Evolutionary conservation across 2,888 invertebrate genomes (phyloP), one percentile per base, ranked within the genome.

Genomic region (Rhamphomyia laevipes): DNA sequence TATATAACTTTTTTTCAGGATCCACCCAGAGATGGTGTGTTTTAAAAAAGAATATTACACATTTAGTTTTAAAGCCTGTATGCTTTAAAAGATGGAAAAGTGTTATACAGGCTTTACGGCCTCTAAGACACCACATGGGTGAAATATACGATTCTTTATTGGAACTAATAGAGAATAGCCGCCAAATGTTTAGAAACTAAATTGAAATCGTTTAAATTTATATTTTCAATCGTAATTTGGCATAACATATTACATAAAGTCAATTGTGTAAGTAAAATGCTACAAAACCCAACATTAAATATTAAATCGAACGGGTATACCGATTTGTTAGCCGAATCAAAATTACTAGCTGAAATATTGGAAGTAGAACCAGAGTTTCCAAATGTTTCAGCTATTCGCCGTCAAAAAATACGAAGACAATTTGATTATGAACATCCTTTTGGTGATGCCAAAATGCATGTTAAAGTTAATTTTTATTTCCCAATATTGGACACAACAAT

Each of bases 161-260:
- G 15, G 38, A 15, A 38, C 5, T 44, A 31, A 16, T 44, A 11
- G 35, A 44, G 17, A 33, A 44, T 16, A 17, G 33, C 31, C 15
- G 31, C 44, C n/a, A 44, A 44, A 44, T 44, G 44, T 44, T 44
- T 44, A 44, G 44, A 31, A 17, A 30, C 44, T n/a, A 33, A 44
- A 44, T 44, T 44, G 30, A 44, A 44, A 44, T 44, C 31, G 17
- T 16, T 38, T 38, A 30, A 30, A 30, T 30, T 30, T 30, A 30
- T 30, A 30, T 30, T 15, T 35, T 35, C 43, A 27, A 27, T 43
- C 13, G 43, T 43, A 31, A 43, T 43, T 27, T 43, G 43, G 30
- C 16, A 43, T 43, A 30, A 43, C 23, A 43, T 43, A 23, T 43
- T 43, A 43, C 10, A 43, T 43, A 16, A 43, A 21, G 43, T 43